Base-by-base conservation (phyloP, 1,140 invertebrate species). In the Tenebrio molitor region DNA sequence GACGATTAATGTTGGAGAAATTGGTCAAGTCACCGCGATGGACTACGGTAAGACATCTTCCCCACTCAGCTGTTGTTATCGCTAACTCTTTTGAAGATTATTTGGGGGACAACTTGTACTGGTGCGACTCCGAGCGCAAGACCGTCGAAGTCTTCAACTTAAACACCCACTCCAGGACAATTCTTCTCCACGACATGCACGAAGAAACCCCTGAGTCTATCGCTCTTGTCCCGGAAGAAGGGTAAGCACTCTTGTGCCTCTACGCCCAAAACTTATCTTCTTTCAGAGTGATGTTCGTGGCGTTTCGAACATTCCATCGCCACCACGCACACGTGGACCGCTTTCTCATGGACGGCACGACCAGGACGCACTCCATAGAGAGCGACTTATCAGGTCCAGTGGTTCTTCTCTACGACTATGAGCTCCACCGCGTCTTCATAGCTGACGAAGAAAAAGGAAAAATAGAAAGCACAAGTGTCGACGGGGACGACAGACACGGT, bases 81-180 rank as follows among this genome's bases (percentile, higher is more conserved):
- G 39, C 23, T n/a, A n/a, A 34, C 10, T 46, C 15, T 21, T 17
- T 80, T 80, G 17, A 74, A 86, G 92, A 93, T 83, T 83, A 88
- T 72, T 79, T 88, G 10, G 87, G 89, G 0, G 88, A 91, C 33
- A 89, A 89, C 72, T 79, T 94, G 0, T 93, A 92, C 77, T 88
- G 90, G 77, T 82, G 88, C 71, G 90, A 93, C 75, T 78, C 78
- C 0, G 83, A 85, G 0, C 83, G 84, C 12, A 83, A 83, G 4
- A 86, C 87, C 0, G 82, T 93, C 5, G 90, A 92, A 76, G 73
- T 81, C 2, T 46, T 85, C 8, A 88, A 80, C 69, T 50, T 92
- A 12, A 83, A 81, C 19, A 91, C 85, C 0, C 80, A 80, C 4
- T 75, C 87, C 0, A 86, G 86, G 5, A 89, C 87, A 0, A 67